phyloP scores from a whole-genome alignment of 2,888 invertebrate species.

The Seira sanloemensis region DNA sequence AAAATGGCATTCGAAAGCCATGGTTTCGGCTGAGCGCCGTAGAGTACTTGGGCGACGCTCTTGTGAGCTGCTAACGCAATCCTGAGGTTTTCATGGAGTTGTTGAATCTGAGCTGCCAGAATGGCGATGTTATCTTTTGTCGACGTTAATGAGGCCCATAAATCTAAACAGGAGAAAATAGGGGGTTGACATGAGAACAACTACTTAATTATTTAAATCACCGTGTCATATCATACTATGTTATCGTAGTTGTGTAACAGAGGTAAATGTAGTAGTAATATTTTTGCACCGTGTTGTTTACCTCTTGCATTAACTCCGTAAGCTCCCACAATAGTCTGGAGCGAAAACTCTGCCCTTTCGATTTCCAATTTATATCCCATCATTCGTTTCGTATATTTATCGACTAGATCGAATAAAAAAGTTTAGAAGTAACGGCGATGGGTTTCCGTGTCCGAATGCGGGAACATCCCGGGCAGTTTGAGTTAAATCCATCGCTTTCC shows the following conservation, averaged over 20 bases:
- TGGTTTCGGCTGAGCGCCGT: constrained; percentile 10
- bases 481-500: constrained; percentile 40
- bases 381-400: constrained; percentile 36
- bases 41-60: constrained; percentile 19
- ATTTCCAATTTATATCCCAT: constrained; percentile 46
- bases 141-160: constrained; percentile 29
- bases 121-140: constrained; percentile 41
- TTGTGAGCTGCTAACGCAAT: constrained; percentile 24
- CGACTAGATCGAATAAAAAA: constrained; percentile 29
- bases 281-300: too few species aligned
- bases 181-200: too few species aligned
- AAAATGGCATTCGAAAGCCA: constrained; percentile 31
- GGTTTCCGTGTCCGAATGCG: neutral
- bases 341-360: constrained; percentile 44
- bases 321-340: constrained; percentile 24
- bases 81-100: constrained; percentile 40
- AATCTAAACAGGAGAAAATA: constrained; percentile 20
- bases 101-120: constrained; percentile 45
- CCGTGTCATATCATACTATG: too few species aligned
- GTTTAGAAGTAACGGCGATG: neutral
- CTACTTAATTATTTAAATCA: too few species aligned
- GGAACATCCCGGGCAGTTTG: constrained; percentile 18
- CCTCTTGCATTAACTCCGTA: constrained; percentile 27
- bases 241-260: too few species aligned
- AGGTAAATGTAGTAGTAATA: too few species aligned